Evolutionary conservation across 1,140 invertebrate species (phyloP), one percentile per base, ranked within the genome.

Genomic region (Lordiphosa mommai): DNA sequence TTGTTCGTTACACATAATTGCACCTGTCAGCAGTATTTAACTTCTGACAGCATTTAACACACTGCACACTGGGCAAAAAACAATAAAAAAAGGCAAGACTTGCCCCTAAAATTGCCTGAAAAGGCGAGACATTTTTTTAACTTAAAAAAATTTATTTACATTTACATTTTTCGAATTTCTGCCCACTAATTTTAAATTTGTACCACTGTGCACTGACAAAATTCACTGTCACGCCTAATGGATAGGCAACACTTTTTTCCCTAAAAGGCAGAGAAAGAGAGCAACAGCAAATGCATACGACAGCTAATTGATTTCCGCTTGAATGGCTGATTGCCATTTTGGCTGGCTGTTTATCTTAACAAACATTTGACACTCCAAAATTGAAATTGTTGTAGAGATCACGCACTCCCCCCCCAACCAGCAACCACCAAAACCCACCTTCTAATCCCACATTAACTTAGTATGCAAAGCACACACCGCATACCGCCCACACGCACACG

Each of bases 241-340:
- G 49, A 33, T 30, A 61, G 37, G 63, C 49, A 59, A 55, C 46
- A 50, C 61, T 60, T 60, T 59, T 50, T 37, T 12, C 10, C 5
- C 14, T 3, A 27, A 7, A n/a, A 12, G 6, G 3, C 0, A 27
- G n/a, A 27, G 8, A 16, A 10, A 14, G 9, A 29, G 4, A 10
- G 37, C 4, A 16, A 20, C 12, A 17, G 40, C 23, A 16, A 23
- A 23, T 40, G 38, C 38, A 10, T 20, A 20, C 8, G 29, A 12
- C 20, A 38, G 33, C 47, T 70, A 66, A 70, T 65, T 70, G 61
- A 55, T 61, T 66, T 69, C 48, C 66, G 56, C 36, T 10, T 60
- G 50, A 61, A 55, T 66, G 66, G 30, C 41, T 56, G 49, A 56
- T 56, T 55, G 29, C 23, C 56, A 65, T 55, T 47, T 10, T 23